Conservation (phyloP, 2,797 vertebrate genomes). For the Micrastur ruficollis region DNA sequence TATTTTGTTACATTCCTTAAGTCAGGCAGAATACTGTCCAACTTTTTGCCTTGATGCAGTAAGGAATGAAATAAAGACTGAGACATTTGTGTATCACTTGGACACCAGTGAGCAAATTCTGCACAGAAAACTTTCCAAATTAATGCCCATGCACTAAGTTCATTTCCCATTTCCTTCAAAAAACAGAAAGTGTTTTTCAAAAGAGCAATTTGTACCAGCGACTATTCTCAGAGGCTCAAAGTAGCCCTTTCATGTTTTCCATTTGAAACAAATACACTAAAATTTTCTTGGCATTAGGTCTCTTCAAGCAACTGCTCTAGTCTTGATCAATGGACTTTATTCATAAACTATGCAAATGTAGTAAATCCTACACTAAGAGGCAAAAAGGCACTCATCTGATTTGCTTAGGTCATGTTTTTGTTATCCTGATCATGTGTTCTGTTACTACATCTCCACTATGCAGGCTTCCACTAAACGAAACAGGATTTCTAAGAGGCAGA, state of each 20-base stretch:
- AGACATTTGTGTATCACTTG: background rate
- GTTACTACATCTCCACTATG: background rate
- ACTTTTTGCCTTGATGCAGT: background rate
- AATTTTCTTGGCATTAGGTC: background rate
- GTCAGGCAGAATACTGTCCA: background rate
- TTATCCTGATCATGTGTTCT: background rate
- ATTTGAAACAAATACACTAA: background rate
- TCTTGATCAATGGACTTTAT: background rate
- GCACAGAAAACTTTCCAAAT: slow-evolving; percentile 32
- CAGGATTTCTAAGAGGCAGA: background rate
- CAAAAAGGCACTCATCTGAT: background rate
- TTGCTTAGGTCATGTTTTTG: background rate
- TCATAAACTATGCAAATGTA: background rate
- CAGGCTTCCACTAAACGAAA: background rate
- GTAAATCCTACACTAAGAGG: background rate
- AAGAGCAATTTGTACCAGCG: slow-evolving; percentile 2
- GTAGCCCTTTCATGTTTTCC: slow-evolving; percentile 7
- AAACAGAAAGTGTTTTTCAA: slow-evolving; percentile 3
- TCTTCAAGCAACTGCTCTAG: background rate
- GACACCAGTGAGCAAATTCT: background rate
- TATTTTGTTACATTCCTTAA: background rate
- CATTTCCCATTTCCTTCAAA: slow-evolving; percentile 42
- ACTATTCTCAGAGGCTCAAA: slow-evolving; percentile 13
- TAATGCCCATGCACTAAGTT: slow-evolving; percentile 7
- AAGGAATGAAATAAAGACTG: background rate